phyloP scores from a whole-genome alignment of 2,888 invertebrate genomes.

The Anoncus sp. region DNA sequence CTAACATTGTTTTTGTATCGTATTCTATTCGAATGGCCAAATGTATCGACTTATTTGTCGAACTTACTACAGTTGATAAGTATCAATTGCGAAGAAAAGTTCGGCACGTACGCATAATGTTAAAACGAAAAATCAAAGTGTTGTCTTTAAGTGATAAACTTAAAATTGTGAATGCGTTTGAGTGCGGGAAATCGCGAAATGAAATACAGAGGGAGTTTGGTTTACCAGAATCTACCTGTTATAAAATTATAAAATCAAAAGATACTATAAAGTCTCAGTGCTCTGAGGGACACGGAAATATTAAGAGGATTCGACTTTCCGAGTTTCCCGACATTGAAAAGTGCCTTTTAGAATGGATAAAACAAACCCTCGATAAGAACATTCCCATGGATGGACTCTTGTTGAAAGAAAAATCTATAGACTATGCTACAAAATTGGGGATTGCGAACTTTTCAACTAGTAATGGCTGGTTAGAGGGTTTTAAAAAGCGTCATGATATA shows the following conservation, averaged over 20 bases:
- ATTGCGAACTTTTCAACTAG: conserved; percentile 57
- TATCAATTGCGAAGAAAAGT: conserved; percentile 4
- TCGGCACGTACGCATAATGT: conserved; percentile 2
- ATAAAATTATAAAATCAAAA: conserved; percentile 47
- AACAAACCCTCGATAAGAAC: conserved; percentile 58
- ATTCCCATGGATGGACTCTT: conserved; percentile 58
- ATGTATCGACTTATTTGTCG: background rate
- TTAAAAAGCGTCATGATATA: conserved; percentile 58
- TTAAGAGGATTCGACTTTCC: conserved; percentile 38
- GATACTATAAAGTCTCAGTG: conserved; percentile 29
- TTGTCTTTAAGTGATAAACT: conserved; percentile 58
- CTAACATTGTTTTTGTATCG: background rate
- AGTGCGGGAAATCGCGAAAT: conserved; percentile 52
- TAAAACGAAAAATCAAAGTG: conserved; percentile 1
- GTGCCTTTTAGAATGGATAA: conserved; percentile 54
- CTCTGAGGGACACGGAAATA: conserved; percentile 44
- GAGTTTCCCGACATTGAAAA: conserved; percentile 35
- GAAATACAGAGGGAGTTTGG: conserved; percentile 55
- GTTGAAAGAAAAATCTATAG: conserved; percentile 55
- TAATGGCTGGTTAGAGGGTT: conserved; percentile 61
- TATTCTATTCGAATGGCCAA: background rate
- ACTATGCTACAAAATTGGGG: conserved; percentile 41
- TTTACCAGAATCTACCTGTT: conserved; percentile 53
- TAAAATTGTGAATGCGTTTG: conserved; percentile 58
- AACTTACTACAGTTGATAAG: background rate